phyloP scores from a whole-genome alignment of 2,888 invertebrate genomes.

The Electrophaes corylata region DNA sequence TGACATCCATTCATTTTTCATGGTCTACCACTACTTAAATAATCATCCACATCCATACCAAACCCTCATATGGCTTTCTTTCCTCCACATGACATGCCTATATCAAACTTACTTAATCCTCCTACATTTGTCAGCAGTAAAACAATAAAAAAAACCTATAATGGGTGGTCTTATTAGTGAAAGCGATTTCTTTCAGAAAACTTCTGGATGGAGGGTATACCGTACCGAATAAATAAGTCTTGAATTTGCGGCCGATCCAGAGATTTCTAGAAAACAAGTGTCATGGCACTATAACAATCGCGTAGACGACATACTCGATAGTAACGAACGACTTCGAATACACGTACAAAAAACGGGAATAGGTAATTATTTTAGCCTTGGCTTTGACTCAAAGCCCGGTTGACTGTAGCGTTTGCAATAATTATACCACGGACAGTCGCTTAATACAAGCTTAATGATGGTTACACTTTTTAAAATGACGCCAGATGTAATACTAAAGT shows the following conservation, averaged over 20 bases:
- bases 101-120: no score
- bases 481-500: no score
- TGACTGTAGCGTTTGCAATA: neutral
- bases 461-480: no score
- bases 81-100: no score
- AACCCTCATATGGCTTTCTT: no score
- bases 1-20: neutral
- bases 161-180: neutral
- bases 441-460: no score
- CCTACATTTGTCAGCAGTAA: no score
- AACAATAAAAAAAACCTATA: neutral
- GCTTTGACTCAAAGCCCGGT: constrained; percentile 19
- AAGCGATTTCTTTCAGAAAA: neutral
- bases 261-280: neutral
- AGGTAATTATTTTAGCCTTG: constrained; percentile 13
- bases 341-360: constrained; percentile 17
- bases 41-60: no score
- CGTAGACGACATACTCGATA: neutral
- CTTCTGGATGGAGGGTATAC: neutral
- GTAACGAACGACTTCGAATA: no score
- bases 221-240: neutral
- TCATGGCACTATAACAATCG: neutral
- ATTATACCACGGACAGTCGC: neutral
- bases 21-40: no score
- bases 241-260: neutral